Conservation (phyloP, 1,140 invertebrate genomes). For the Drosophila pseudoobscura region DNA sequence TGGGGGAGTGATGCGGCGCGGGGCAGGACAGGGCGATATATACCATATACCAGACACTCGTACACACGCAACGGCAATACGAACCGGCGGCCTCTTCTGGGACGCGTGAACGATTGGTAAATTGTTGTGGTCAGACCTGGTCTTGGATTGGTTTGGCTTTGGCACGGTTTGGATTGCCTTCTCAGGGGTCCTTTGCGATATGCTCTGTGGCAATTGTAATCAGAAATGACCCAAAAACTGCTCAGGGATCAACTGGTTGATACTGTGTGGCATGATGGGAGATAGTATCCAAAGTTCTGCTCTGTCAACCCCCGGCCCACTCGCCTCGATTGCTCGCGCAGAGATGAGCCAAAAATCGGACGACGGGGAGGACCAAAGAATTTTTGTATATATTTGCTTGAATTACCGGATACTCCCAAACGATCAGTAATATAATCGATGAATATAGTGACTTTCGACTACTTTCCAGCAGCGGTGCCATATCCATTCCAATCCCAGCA, state of each 20-base stretch:
- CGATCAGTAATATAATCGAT: too few species aligned
- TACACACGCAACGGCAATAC: slow-evolving; percentile 50
- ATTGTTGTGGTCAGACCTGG: slow-evolving; percentile 68
- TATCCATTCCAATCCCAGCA: neutral
- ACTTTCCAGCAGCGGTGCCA: neutral
- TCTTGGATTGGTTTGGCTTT: slow-evolving; percentile 37
- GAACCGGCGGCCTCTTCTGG: slow-evolving; percentile 58
- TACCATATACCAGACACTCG: neutral
- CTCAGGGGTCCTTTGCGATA: slow-evolving; percentile 27
- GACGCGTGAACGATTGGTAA: slow-evolving; percentile 82
- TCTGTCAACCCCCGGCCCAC: too few species aligned
- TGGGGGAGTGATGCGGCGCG: slow-evolving; percentile 1
- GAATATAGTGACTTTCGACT: too few species aligned
- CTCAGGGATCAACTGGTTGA: neutral
- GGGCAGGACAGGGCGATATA: slow-evolving; percentile 15
- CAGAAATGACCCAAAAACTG: slow-evolving; percentile 1
- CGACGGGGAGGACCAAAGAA: too few species aligned
- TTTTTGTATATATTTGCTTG: too few species aligned
- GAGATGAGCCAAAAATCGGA: too few species aligned
- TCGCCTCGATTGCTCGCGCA: too few species aligned
- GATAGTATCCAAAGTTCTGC: too few species aligned
- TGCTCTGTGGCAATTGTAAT: slow-evolving; percentile 61
- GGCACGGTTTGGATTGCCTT: slow-evolving; percentile 42
- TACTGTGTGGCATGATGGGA: slow-evolving; percentile 5
- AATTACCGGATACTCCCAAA: too few species aligned